A percentile compares a stretch with the other conserved stretches of the same genome.
phyloP scores from a whole-genome alignment of 2,888 invertebrate genomes.

The Lobophora halterata region DNA sequence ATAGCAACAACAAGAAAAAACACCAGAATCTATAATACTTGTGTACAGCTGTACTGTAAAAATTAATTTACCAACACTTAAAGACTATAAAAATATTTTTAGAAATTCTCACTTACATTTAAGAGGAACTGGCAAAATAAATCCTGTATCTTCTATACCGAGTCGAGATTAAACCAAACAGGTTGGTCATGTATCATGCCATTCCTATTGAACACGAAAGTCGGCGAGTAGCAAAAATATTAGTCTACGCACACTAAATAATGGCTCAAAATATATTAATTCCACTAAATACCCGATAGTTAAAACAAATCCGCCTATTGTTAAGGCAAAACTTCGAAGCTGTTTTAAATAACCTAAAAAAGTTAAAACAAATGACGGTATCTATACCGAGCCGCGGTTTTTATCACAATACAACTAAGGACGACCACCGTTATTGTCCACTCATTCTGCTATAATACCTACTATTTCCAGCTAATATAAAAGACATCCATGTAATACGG shows the following conservation, averaged over 20 bases:
- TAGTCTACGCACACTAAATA: constrained; percentile 73
- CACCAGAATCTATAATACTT: constrained; percentile 56
- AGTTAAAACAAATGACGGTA: constrained; percentile 56
- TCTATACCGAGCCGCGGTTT: too few relatives aligned
- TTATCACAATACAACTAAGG: constrained; percentile 63
- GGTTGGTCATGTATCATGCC: constrained; percentile 78
- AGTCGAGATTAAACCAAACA: constrained; percentile 60
- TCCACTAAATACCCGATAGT: constrained; percentile 74
- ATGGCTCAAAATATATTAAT: constrained; percentile 74
- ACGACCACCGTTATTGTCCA: constrained; percentile 74
- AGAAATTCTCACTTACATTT: constrained; percentile 80
- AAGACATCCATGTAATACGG: constrained; percentile 39
- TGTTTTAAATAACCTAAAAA: constrained; percentile 67
- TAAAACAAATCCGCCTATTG: constrained; percentile 52
- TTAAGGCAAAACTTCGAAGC: constrained; percentile 62
- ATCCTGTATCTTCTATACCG: constrained; percentile 63
- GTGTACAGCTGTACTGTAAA: constrained; percentile 65
- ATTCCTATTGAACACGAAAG: constrained; percentile 64
- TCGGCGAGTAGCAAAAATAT: constrained; percentile 75
- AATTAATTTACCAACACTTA: constrained; percentile 77
- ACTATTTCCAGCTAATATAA: constrained; percentile 64
- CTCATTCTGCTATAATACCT: constrained; percentile 65
- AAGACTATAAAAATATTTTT: constrained; percentile 74
- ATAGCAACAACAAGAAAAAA: constrained; percentile 37
- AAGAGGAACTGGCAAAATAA: constrained; percentile 81